Evolutionary conservation across 1,140 invertebrate genomes (phyloP).

Genomic region (Drosophila kikkawai): DNA sequence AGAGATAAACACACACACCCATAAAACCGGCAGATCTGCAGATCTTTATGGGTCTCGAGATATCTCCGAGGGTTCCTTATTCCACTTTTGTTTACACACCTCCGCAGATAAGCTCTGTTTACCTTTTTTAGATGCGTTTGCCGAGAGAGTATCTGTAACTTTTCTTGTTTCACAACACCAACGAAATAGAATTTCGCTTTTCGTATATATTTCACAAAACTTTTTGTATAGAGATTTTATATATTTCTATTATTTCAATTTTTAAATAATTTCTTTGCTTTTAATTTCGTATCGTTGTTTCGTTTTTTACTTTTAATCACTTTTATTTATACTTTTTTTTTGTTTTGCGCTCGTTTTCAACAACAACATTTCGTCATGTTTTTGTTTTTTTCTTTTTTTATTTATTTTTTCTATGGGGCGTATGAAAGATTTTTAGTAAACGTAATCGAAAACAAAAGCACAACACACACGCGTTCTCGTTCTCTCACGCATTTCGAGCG

Average conservation of each 20-base stretch:
- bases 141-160: slow-evolving; percentile 43
- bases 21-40: slow-evolving; percentile 38
- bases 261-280: slow-evolving; percentile 6
- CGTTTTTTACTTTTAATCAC: slow-evolving; percentile 40
- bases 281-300: slow-evolving; percentile 30
- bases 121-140: slow-evolving; percentile 69
- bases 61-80: slow-evolving; percentile 19
- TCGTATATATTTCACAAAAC: slow-evolving; percentile 33
- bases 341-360: slow-evolving; percentile 60
- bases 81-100: slow-evolving; percentile 51
- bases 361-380: slow-evolving; percentile 67
- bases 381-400: slow-evolving; percentile 26
- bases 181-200: slow-evolving; percentile 31
- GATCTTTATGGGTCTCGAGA: slow-evolving; percentile 39
- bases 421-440: slow-evolving; percentile 61
- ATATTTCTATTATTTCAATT: slow-evolving; percentile 1
- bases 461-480: slow-evolving; percentile 28
- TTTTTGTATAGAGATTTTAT: slow-evolving; percentile 9
- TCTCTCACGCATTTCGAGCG: neutral
- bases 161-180: slow-evolving; percentile 46
- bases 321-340: slow-evolving; percentile 35
- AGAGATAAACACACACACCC: slow-evolving; percentile 4
- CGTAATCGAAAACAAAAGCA: slow-evolving; percentile 74
- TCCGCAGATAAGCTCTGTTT: slow-evolving; percentile 67
- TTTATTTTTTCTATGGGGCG: slow-evolving; percentile 39